Evolutionary conservation across 2,113 vertebrate species (phyloP).

Genomic region (Oriolus oriolus): DNA sequence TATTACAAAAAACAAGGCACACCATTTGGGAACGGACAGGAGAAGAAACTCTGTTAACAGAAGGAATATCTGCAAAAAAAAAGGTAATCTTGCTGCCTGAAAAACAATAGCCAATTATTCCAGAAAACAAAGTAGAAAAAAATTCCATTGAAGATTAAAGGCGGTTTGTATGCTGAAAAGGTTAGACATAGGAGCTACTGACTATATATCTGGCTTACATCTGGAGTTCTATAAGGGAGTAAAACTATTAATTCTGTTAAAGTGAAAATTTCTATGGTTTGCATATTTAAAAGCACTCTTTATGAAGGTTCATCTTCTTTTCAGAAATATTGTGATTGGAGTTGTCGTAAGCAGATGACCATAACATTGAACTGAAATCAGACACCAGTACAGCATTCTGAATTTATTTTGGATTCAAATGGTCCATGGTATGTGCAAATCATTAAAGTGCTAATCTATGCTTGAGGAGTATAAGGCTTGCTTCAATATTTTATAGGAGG

Average conservation of each 20-base stretch:
- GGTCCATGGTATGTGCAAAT: constrained; percentile 56
- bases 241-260: neutral
- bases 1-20: neutral
- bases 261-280: neutral
- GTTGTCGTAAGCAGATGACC: constrained; percentile 12
- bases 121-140: neutral
- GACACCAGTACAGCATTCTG: neutral
- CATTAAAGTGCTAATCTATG: constrained; percentile 47
- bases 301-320: neutral
- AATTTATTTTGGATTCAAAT: constrained; percentile 66
- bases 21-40: neutral
- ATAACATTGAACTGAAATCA: constrained; percentile 44
- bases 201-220: neutral
- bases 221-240: neutral
- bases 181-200: neutral
- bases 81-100: neutral
- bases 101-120: neutral
- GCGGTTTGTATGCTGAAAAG: neutral
- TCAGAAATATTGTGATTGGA: neutral
- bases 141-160: neutral
- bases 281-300: neutral
- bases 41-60: neutral
- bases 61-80: neutral
- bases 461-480: constrained; percentile 36
- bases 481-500: constrained; percentile 72